Evolutionary conservation across 1,140 invertebrate species (phyloP), one percentile per base, ranked within the genome.

Genomic region (Laodelphax striatellus): DNA sequence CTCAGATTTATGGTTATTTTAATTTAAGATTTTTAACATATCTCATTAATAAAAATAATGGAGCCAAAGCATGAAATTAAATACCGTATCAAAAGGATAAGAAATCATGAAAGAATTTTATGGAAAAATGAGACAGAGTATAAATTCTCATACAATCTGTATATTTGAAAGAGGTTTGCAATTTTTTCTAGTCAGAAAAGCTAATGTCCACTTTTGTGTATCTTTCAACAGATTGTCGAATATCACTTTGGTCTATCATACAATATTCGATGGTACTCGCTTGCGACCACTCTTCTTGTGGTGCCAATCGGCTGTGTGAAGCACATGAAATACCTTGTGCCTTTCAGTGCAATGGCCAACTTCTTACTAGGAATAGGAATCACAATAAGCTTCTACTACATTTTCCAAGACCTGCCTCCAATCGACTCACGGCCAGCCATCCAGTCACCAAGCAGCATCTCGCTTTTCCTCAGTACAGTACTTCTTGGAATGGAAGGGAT

Each of bases 401-500:
- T 88, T 65, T 86, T 88, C 16, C 58, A 10, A 16, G 55, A 62
- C 38, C 34, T 68, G 8, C 65, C 63, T 5, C 55, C 63, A 17
- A 54, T 67, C 28, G 31, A 19, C 0, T 54, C 54, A 0, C 42
- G 63, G 4, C 56, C 57, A 14, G 38, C 42, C 5, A 14, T 59
- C 16, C 64, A 60, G 0, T 22, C 62, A 14, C 10, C 66, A 1
- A 57, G 42, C 0, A 31, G 68, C 9, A 28, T 72, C 21, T 65
- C 62, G 11, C 52, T 64, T 11, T 68, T 67, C 55, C 65, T 71
- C 73, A 76, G 59, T 66, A 88, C 86, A 19, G 84, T 86, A 0
- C 79, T 88, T 57, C 88, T 88, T 67, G 85, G 86, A 10, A 87
- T 89, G 77, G 86, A 88, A 72, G 86, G 83, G 1, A 88, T 89